Base-by-base conservation (phyloP, 2,113 vertebrate species). In the Xenus cinereus region DNA sequence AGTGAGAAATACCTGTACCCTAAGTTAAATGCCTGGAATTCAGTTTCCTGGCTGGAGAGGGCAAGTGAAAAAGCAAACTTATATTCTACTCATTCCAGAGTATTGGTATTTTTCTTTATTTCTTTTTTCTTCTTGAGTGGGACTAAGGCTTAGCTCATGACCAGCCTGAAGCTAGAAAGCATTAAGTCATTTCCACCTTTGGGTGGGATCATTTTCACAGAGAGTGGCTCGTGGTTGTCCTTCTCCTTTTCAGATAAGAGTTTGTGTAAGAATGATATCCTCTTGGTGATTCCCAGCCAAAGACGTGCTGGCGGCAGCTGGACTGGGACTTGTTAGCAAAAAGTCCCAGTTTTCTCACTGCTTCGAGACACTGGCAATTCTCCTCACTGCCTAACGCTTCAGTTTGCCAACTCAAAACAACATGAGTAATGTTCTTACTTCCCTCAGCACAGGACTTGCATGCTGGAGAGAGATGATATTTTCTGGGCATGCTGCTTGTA, bases 101-200 rank as follows among this genome's bases (percentile, higher is more conserved):
- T 22, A 22, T 13, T 74, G 10, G 2, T n/a, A 4, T 77, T 67
- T 87, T 62, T 54, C 23, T 48, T 59, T 39, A 7, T 63, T 48
- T 32, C 8, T 64, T 74, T 80, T 56, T 92, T 30, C 10, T 83
- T 82, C 63, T 71, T 77, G 63, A 73, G 18, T 59, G 33, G 43
- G 23, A 37, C 45, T 76, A 57, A 73, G 22, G 20, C 20, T 63
- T 54, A 76, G 41, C 32, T 90, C 57, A 74, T 50, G 7, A 53
- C 37, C 46, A 69, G 53, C 48, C 35, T 84, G 35, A 75, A 23
- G 5, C 51, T 83, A 73, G 67, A 88, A 87, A 54, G 22, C 20
- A 74, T 87, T 69, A 91, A 59, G 84, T 85, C 59, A 83, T 91
- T 95, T 90, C 93, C 91, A 93, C 83, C 73, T 95, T 95, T 89